These are phyloP conservation scores for Lamellibrachia satsuma DNA, from an alignment of 2,888 invertebrate genomes.

Conservation along the genomic window DNA sequence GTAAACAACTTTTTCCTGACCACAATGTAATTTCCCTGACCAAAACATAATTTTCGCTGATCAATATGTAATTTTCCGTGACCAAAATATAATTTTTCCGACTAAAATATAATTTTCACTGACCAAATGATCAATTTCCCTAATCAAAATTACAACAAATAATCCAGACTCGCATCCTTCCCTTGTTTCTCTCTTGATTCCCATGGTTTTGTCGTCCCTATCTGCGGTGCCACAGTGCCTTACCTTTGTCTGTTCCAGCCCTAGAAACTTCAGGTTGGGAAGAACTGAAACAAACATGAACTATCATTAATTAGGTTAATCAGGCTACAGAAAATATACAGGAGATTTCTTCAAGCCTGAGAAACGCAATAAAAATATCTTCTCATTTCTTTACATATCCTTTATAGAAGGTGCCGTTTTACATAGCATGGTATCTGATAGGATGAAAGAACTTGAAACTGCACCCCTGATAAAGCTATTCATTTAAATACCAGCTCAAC, in stretches of 20 bases:
- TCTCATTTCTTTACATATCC: too few relatives aligned
- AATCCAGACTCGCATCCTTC: not conserved
- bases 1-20: not conserved
- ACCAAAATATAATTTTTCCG: not conserved
- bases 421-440: too few relatives aligned
- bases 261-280: conserved; percentile 23
- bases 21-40: not conserved
- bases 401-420: too few relatives aligned
- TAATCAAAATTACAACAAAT: not conserved
- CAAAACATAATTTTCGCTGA: not conserved
- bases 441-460: too few relatives aligned
- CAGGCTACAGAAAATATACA: too few relatives aligned
- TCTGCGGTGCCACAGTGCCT: not conserved
- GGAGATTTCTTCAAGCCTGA: too few relatives aligned
- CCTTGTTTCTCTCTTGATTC: not conserved
- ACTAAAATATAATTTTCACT: not conserved
- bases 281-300: conserved; percentile 29
- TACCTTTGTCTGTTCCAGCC: conserved; percentile 30
- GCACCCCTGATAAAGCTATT: too few relatives aligned
- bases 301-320: not conserved
- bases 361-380: too few relatives aligned
- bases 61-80: not conserved
- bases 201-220: not conserved
- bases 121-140: not conserved
- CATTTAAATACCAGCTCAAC: too few relatives aligned